Base-by-base conservation (phyloP, 37 sponge, comb jelly and placozoan genomes). In the Chondrosia reniformis region DNA sequence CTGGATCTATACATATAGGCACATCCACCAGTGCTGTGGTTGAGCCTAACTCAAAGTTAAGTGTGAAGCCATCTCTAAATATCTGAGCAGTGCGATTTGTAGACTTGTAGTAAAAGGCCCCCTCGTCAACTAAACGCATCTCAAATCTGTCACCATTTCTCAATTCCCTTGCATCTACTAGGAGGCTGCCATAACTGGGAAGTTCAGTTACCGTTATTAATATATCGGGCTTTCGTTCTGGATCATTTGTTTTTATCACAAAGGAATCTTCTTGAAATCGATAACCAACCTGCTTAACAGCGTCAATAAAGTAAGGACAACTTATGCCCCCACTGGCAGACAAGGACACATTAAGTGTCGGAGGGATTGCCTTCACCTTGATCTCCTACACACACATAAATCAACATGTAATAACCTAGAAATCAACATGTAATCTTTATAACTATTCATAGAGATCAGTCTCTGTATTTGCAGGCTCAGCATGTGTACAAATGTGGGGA, bases 1-100 rank as follows among this genome's bases (percentile, higher is more conserved):
- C 42, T 13, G 84, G 89, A 22, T 45, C 40, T 12, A 88, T 88
- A 54, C 89, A 88, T 15, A 88, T 52, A 4, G 37, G 34, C 21
- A 84, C 36, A 38, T 46, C 54, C 59, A 79, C 27, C 9, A 34
- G 22, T 4, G 19, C 63, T 1, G 69, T 27, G 4, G 44, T 12
- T 42, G 83, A 84, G 2, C 89, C 84, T 22, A 82, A 78, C 5
- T 4, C 28, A 37, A 88, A 83, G 19, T 65, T 27, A 44, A 83
- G 41, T 0, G 34, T n/a, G 45, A 88, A 65, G 4, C 15, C 30
- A 55, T 87, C 88, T 12, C 33, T 24, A 22, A 36, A 27, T 0
- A 17, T 43, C 15, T 39, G 39, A 15, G 28, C 36, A n/a, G 66
- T 64, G 5, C 49, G 43, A 31, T 74, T 40, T 24, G 32, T 41